Evolutionary conservation across 2,797 vertebrate species (phyloP).

Genomic region (Cossypha niveicapilla): DNA sequence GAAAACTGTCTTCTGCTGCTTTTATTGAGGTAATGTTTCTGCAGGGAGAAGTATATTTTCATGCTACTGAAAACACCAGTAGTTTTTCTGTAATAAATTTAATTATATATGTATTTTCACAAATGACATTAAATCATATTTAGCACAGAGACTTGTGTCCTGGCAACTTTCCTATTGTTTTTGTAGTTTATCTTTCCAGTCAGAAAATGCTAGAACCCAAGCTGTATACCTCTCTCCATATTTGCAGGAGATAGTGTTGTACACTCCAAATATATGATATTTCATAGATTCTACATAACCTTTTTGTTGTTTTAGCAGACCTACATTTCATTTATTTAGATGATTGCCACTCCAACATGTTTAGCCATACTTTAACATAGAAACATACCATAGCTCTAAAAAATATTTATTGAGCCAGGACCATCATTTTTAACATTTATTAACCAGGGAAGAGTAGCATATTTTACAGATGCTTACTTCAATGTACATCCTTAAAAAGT

Average conservation of each 20-base stretch:
- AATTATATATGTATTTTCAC: constrained; percentile 19
- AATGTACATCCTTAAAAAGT: neutral
- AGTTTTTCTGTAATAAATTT: constrained; percentile 20
- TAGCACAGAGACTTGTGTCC: constrained; percentile 44
- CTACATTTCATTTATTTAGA: constrained; percentile 16
- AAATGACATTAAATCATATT: constrained; percentile 17
- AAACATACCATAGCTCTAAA: constrained; percentile 1
- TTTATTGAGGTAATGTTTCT: constrained; percentile 33
- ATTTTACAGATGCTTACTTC: neutral
- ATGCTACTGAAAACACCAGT: neutral
- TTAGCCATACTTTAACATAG: neutral
- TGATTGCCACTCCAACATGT: neutral
- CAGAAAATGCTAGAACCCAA: constrained; percentile 37
- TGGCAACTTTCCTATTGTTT: constrained; percentile 44
- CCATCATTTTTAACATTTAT: neutral
- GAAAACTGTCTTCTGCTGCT: constrained; percentile 37
- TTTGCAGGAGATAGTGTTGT: constrained; percentile 35
- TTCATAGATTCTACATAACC: constrained; percentile 8
- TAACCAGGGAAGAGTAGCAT: neutral
- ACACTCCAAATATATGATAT: neutral
- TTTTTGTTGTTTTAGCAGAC: constrained; percentile 47
- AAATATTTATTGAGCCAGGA: neutral
- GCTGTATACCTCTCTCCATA: neutral
- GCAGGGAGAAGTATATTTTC: constrained; percentile 25
- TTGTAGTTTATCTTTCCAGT: constrained; percentile 16